Percentiles rank a stretch among this genome's conserved stretches.
These are phyloP conservation scores for Hyperopisus bebe DNA, from an alignment of 2,113 vertebrate genomes.

Conservation along the genomic window DNA sequence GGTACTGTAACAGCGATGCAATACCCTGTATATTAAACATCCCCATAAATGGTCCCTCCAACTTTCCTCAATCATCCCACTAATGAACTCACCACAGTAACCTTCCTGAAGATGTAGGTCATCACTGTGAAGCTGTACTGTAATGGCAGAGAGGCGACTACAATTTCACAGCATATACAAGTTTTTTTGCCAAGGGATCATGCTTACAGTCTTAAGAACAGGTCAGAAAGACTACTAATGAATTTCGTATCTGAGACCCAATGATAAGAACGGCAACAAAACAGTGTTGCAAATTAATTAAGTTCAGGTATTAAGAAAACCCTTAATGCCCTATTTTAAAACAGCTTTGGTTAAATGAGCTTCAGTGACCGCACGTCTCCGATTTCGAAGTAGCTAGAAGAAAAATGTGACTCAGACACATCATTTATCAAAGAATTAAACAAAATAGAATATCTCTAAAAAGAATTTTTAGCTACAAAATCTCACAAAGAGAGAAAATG, in stretches of 20 bases:
- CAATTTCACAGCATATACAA: neutral
- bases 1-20: neutral
- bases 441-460: constrained; percentile 1
- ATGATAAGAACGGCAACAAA: neutral
- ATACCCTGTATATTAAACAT: neutral
- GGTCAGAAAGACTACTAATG: neutral
- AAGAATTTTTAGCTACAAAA: neutral
- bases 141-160: neutral
- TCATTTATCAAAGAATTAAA: constrained; percentile 4
- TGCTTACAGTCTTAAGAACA: neutral
- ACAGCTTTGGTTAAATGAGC: neutral
- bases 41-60: neutral
- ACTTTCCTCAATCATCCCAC: neutral
- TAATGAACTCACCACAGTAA: neutral
- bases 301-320: neutral
- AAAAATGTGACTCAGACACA: constrained; percentile 5
- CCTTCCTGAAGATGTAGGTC: neutral
- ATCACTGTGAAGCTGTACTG: neutral
- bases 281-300: neutral
- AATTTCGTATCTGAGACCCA: neutral
- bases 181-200: neutral
- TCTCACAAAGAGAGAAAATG: neutral
- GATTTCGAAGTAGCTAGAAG: neutral
- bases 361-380: neutral
- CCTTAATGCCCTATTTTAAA: no score